Conservation (phyloP, 2,797 vertebrate genomes). For the Petrocephalus sullivani region DNA sequence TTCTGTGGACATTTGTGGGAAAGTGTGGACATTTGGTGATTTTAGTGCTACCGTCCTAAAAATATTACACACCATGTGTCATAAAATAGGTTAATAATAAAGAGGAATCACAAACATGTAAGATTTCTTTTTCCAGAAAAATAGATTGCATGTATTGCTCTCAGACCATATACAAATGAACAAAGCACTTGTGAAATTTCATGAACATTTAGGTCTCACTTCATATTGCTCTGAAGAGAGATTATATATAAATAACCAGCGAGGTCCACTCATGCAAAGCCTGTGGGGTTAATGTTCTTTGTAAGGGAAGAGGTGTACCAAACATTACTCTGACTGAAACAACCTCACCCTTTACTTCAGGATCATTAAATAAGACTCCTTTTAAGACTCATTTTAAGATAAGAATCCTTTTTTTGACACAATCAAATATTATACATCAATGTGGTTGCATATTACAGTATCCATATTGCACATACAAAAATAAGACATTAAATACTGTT, state of each 20-base stretch:
- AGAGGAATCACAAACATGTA: conserved; percentile 17
- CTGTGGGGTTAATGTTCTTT: conserved; percentile 26
- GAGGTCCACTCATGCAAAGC: conserved; percentile 50
- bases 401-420: conserved; percentile 46
- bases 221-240: conserved; percentile 31
- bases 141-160: conserved; percentile 44
- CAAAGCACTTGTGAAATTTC: conserved; percentile 34
- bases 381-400: too few relatives aligned
- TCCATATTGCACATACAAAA: conserved; percentile 93
- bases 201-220: conserved; percentile 2
- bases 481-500: conserved; percentile 81
- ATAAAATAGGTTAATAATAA: conserved; percentile 34
- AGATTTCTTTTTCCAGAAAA: conserved; percentile 35
- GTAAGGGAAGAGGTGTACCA: conserved; percentile 20
- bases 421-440: conserved; percentile 51
- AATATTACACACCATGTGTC: conserved; percentile 38
- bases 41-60: conserved; percentile 36
- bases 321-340: conserved; percentile 10
- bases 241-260: conserved; percentile 37
- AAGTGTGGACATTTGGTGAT: conserved; percentile 10
- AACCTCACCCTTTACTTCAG: conserved; percentile 32
- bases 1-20: conserved; percentile 1
- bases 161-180: conserved; percentile 49
- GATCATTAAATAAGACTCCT: conserved; percentile 26
- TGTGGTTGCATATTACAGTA: conserved; percentile 77